Conservation (phyloP, 2,113 vertebrate genomes). For the Vanacampus margaritifer region DNA sequence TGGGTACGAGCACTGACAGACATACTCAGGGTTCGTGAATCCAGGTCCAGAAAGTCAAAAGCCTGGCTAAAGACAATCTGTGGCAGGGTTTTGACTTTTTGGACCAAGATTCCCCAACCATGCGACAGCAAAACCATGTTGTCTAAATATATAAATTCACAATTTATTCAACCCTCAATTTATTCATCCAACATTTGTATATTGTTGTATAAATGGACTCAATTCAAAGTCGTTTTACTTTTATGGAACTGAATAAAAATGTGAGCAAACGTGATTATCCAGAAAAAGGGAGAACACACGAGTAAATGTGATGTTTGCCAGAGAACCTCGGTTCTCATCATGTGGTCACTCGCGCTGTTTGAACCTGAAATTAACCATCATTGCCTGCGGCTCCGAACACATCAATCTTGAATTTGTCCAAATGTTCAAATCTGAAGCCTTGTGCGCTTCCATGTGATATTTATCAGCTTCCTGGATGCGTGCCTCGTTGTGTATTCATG, state of each 20-base stretch:
- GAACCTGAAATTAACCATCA: conserved; percentile 36
- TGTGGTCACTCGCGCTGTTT: conserved; percentile 34
- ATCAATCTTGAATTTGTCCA: conserved; percentile 48
- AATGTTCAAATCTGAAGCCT: conserved; percentile 46
- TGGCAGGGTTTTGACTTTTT: too few relatives aligned
- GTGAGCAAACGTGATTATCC: not conserved
- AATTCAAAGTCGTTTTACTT: not conserved
- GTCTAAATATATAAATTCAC: too few relatives aligned
- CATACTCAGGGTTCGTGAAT: too few relatives aligned
- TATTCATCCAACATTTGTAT: not conserved
- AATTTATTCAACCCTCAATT: too few relatives aligned
- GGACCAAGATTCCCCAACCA: too few relatives aligned
- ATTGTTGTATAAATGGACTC: not conserved
- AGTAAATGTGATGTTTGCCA: conserved; percentile 29
- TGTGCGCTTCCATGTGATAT: conserved; percentile 55
- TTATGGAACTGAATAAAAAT: not conserved
- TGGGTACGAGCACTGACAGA: not conserved
- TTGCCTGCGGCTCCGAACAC: conserved; percentile 31
- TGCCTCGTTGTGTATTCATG: conserved; percentile 59
- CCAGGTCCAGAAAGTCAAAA: too few relatives aligned
- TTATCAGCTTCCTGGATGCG: conserved; percentile 48
- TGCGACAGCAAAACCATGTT: too few relatives aligned
- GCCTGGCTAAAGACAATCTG: too few relatives aligned
- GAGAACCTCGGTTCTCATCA: conserved; percentile 15
- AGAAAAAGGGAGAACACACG: not conserved